phyloP scores from a whole-genome alignment of 2,113 vertebrate genomes.

The Aix galericulata region DNA sequence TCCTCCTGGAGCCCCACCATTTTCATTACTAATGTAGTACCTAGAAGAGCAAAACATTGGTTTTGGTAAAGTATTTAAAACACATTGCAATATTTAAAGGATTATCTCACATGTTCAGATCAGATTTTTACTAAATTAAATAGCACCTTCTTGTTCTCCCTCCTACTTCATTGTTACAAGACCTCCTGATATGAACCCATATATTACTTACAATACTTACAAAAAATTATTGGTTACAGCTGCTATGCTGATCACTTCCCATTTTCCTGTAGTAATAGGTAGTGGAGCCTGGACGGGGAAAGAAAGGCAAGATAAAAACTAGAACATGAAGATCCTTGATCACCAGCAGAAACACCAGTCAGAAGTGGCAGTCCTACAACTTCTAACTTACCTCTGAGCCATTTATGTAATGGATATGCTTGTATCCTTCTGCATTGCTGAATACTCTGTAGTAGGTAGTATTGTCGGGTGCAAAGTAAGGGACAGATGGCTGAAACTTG shows the following conservation, averaged over 20 bases:
- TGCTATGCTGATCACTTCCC: slow-evolving; percentile 81
- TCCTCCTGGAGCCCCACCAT: slow-evolving; percentile 81
- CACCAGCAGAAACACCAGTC: background rate
- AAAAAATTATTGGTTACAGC: slow-evolving; percentile 69
- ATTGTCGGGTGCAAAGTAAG: slow-evolving; percentile 86
- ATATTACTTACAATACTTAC: slow-evolving; percentile 72
- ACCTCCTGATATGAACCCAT: background rate
- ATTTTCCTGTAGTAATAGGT: slow-evolving; percentile 75
- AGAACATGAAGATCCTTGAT: background rate
- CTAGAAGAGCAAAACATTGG: slow-evolving; percentile 74
- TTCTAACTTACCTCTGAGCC: slow-evolving; percentile 33
- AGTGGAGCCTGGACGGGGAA: background rate
- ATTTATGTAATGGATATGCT: slow-evolving; percentile 85
- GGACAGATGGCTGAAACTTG: slow-evolving; percentile 88
- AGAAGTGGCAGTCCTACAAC: background rate
- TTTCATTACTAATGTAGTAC: slow-evolving; percentile 93
- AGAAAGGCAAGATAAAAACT: background rate
- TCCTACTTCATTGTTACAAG: background rate
- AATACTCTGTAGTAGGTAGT: slow-evolving; percentile 89
- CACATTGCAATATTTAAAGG: background rate
- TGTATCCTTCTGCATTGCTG: slow-evolving; percentile 85
- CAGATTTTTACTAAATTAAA: background rate
- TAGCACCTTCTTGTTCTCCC: background rate
- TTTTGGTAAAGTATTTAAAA: background rate
- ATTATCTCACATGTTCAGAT: background rate